A percentile compares a stretch with the other conserved stretches of the same genome.
Conservation (phyloP, 1,140 invertebrate species). For the Frieseomelitta varia region DNA sequence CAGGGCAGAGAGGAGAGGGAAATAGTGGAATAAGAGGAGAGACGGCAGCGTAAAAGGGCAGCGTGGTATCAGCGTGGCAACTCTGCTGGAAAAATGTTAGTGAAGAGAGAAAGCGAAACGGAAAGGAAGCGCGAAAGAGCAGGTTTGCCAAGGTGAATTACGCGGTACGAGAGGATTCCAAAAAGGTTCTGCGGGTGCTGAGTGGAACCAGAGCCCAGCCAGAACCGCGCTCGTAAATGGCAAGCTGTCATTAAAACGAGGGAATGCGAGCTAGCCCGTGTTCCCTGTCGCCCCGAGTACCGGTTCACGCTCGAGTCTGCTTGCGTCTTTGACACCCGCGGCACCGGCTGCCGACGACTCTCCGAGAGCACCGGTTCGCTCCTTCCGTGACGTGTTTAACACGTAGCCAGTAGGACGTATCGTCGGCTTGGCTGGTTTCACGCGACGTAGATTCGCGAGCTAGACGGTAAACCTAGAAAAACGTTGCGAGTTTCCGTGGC, state of each 20-base stretch:
- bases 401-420: not conserved
- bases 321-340: slow-evolving; percentile 16
- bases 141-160: slow-evolving; percentile 60
- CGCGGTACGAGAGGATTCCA: slow-evolving; percentile 28
- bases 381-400: not conserved
- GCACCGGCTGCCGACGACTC: not conserved
- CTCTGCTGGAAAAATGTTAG: slow-evolving; percentile 40
- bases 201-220: slow-evolving; percentile 33
- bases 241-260: slow-evolving; percentile 62
- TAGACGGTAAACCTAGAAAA: not conserved
- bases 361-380: not conserved
- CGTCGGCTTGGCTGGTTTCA: not conserved
- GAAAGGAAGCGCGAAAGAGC: slow-evolving; percentile 37
- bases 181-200: slow-evolving; percentile 6
- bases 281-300: slow-evolving; percentile 41
- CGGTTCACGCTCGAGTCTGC: slow-evolving; percentile 31
- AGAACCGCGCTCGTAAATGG: slow-evolving; percentile 58
- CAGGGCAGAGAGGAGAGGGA: not conserved
- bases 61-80: slow-evolving; percentile 33
- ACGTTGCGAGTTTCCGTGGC: not conserved
- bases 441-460: not conserved
- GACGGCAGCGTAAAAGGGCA: slow-evolving; percentile 40
- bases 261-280: slow-evolving; percentile 43
- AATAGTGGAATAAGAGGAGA: not conserved
- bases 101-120: slow-evolving; percentile 26